These are phyloP conservation scores for Microhierax caerulescens DNA, from an alignment of 2,797 vertebrate genomes.

Conservation along the genomic window DNA sequence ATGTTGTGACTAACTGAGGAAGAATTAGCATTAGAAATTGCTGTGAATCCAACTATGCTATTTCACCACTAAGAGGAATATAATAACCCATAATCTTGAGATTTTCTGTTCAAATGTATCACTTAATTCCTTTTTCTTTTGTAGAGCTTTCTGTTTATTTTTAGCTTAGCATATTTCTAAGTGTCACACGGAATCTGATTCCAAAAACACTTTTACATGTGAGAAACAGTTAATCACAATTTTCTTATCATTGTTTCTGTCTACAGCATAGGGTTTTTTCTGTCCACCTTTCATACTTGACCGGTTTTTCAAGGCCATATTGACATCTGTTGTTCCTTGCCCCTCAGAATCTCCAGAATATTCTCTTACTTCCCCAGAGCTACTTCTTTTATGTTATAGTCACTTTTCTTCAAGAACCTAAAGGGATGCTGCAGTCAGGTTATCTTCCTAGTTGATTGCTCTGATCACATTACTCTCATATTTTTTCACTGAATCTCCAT, in stretches of 20 bases:
- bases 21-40: conserved; percentile 7
- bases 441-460: background rate
- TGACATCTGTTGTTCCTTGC: background rate
- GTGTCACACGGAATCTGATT: background rate
- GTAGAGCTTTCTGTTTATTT: conserved; percentile 28
- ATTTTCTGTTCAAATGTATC: background rate
- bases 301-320: background rate
- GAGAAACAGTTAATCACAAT: background rate
- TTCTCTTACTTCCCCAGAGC: background rate
- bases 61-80: conserved; percentile 11
- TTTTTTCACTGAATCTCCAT: background rate
- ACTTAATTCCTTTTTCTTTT: background rate
- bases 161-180: conserved; percentile 1
- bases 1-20: background rate
- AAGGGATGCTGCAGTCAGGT: background rate
- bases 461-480: background rate
- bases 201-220: background rate
- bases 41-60: background rate
- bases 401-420: background rate
- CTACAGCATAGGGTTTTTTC: background rate
- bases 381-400: background rate
- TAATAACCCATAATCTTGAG: conserved; percentile 26
- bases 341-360: background rate
- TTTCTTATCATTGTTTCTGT: background rate
- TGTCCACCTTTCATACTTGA: background rate